phyloP scores from a whole-genome alignment of 2,797 vertebrate genomes.

The Anabas testudineus region DNA sequence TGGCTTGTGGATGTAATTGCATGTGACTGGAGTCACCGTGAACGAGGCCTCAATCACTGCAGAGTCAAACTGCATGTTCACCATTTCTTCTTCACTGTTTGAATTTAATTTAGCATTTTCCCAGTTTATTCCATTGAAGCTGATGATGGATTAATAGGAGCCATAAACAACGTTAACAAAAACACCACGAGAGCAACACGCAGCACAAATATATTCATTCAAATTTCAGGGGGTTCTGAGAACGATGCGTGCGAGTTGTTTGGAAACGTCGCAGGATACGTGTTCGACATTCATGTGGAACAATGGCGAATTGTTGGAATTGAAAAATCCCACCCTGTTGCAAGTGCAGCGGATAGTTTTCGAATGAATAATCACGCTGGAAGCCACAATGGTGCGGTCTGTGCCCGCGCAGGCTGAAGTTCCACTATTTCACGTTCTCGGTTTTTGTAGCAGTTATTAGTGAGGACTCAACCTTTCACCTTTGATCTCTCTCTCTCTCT shows the following conservation, averaged over 20 bases:
- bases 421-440: constrained; percentile 28
- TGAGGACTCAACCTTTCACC: constrained; percentile 68
- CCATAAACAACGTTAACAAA: background rate
- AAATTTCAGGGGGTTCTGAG: background rate
- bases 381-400: constrained; percentile 2
- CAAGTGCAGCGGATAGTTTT: constrained; percentile 22
- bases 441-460: constrained; percentile 65
- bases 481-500: constrained; percentile 43
- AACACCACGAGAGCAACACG: too few relatives aligned
- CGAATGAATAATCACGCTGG: constrained; percentile 19
- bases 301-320: constrained; percentile 45
- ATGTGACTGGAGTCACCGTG: constrained; percentile 8
- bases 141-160: background rate
- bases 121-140: background rate
- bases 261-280: background rate
- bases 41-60: constrained; percentile 15
- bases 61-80: constrained; percentile 11
- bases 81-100: background rate
- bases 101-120: background rate
- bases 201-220: background rate
- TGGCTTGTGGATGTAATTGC: background rate
- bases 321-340: constrained; percentile 33
- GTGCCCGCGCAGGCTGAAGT: background rate
- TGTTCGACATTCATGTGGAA: constrained; percentile 2
- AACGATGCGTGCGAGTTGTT: constrained; percentile 2